Conservation (phyloP, 2,797 vertebrate species). For the Synaphobranchus kaupii region DNA sequence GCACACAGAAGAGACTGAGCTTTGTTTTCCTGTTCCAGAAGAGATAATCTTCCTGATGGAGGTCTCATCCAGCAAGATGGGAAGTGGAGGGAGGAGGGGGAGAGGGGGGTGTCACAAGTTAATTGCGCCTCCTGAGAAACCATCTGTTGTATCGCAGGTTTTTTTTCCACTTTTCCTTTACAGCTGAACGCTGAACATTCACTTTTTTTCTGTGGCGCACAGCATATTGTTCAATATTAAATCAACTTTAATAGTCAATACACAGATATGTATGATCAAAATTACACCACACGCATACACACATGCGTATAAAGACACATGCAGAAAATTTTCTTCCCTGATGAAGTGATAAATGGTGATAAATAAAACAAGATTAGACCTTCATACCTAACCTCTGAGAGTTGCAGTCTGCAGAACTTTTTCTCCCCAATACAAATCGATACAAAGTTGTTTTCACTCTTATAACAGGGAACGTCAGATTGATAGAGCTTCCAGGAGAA, state of each 20-base stretch:
- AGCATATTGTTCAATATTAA: neutral
- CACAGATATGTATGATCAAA: neutral
- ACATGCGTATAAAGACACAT: neutral
- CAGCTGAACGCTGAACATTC: neutral
- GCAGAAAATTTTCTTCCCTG: neutral
- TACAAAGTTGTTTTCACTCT: neutral
- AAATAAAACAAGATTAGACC: neutral
- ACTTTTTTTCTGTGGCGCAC: neutral
- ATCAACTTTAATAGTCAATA: neutral
- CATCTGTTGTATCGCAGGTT: slow-evolving; percentile 16
- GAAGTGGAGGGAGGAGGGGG: neutral
- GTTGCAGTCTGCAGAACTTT: neutral
- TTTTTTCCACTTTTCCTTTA: neutral
- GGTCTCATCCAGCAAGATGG: neutral
- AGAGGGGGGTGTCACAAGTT: slow-evolving; percentile 23
- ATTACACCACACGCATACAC: neutral
- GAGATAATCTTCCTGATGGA: neutral
- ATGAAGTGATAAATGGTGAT: neutral
- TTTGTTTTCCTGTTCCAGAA: slow-evolving; percentile 8
- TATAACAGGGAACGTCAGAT: neutral
- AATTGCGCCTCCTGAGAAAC: slow-evolving; percentile 30
- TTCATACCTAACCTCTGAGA: neutral
- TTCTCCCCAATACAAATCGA: neutral
- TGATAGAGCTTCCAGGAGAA: neutral
- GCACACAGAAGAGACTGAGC: slow-evolving; percentile 5